Evolutionary conservation across 2,797 vertebrate genomes (phyloP), one percentile per base, ranked within the genome.

Genomic region (Morus bassanus): DNA sequence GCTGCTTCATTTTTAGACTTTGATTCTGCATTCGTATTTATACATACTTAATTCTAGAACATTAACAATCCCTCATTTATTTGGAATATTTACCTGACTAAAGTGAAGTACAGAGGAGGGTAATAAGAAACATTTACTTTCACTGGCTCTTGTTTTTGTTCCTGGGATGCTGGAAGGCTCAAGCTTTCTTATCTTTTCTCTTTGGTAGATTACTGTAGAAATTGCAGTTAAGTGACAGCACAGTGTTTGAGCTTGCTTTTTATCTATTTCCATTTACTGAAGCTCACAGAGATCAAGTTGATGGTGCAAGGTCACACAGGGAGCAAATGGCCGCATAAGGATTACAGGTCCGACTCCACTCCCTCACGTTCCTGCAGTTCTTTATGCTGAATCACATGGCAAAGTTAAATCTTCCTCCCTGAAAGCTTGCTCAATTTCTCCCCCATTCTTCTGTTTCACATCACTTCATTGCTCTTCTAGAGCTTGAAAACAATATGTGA

Each of bases 381-480:
- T 64, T 80, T 31, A 67, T 70, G 80, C 60, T 64, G 35, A 93
- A 94, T 50, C 77, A 85, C 24, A 51, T 3, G 7, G 37, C 65
- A 60, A 88, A 82, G 48, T 72, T 64, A 64, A 80, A 80, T 74
- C 59, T 92, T 95, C 37, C 46, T 85, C 60, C n/a, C 48, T 18
- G n/a, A 91, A 95, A 87, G 21, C 85, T 85, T 94, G 41, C 56
- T 85, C 80, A 70, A 18, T 57, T 94, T 93, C 60, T 70, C 8
- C 18, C 57, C 43, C 14, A 53, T 77, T 94, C 69, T 86, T 95
- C 84, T 93, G 45, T 22, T 93, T 91, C 64, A 60, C 39, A 82
- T 87, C 39, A 76, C 56, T 94, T 80, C 45, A 43, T 46, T 89
- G 56, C 64, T 74, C 22, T 82, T 85, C 74, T 57, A 68, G 35